These are phyloP conservation scores for Procambarus virginalis DNA, from an alignment of 1,140 invertebrate species.

Conservation along the genomic window DNA sequence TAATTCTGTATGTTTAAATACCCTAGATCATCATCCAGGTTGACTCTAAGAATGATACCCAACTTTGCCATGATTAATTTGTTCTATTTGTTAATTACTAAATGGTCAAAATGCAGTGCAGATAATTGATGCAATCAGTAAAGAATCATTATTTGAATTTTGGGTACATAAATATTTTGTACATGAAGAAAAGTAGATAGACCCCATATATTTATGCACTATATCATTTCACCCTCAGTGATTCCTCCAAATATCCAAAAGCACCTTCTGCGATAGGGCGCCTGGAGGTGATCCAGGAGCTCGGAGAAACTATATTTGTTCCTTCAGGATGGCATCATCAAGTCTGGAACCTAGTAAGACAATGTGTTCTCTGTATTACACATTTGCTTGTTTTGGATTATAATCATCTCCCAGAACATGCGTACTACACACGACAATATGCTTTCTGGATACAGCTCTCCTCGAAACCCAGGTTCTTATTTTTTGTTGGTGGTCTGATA, in stretches of 20 bases:
- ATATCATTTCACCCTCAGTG: conserved; percentile 26
- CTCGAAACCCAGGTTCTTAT: too few species aligned
- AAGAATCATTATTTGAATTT: too few species aligned
- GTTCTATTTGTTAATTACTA: background rate
- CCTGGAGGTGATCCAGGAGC: conserved; percentile 88
- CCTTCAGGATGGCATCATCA: conserved; percentile 98
- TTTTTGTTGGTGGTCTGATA: too few species aligned
- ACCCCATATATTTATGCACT: background rate
- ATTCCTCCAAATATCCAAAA: conserved; percentile 42
- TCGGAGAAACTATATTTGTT: conserved; percentile 94
- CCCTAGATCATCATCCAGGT: too few species aligned
- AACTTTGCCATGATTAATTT: background rate
- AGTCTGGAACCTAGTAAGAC: conserved; percentile 89
- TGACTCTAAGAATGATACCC: too few species aligned
- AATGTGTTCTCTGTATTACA: background rate
- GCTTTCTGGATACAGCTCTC: too few species aligned
- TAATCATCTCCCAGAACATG: too few species aligned
- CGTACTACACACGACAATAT: too few species aligned
- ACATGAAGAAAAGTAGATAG: background rate
- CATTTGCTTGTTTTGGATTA: too few species aligned
- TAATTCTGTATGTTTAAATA: too few species aligned
- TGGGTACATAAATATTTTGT: background rate
- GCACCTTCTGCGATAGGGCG: conserved; percentile 44
- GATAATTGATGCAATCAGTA: too few species aligned
- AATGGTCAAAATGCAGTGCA: too few species aligned